phyloP scores from a whole-genome alignment of 2,797 vertebrate genomes.

The Tragelaphus oryx region DNA sequence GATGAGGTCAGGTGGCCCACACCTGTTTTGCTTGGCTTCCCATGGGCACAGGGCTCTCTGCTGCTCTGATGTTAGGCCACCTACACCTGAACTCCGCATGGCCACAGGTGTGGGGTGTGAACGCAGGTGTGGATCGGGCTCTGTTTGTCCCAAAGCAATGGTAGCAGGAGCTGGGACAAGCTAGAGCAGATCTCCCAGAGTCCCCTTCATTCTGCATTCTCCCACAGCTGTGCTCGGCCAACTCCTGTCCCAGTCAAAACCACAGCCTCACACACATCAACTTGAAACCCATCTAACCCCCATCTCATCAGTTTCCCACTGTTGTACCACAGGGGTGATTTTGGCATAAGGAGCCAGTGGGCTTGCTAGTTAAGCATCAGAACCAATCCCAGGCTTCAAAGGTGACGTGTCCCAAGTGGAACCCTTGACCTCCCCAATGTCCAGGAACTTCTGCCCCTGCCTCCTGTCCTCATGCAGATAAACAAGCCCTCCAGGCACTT shows the following conservation, averaged over 20 bases:
- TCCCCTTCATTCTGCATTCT: background rate
- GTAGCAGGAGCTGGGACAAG: background rate
- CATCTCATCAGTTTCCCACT: background rate
- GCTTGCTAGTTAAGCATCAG: background rate
- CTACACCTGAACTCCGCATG: background rate
- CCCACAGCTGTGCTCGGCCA: background rate
- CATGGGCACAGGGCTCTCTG: background rate
- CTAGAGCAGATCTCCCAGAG: too few relatives aligned
- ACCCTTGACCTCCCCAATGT: rapidly evolving
- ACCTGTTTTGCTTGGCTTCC: background rate
- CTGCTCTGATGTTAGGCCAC: too few relatives aligned
- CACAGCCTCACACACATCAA: rapidly evolving
- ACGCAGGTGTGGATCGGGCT: too few relatives aligned
- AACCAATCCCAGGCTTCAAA: background rate
- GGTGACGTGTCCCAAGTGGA: background rate
- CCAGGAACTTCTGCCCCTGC: background rate
- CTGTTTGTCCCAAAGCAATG: background rate
- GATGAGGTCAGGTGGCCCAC: background rate
- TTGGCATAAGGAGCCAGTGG: background rate
- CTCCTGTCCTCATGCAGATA: rapidly evolving
- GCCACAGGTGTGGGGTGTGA: background rate
- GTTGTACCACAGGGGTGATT: background rate
- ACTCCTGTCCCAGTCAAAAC: background rate
- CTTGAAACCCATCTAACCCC: background rate
- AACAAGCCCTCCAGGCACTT: background rate